These are phyloP conservation scores for Willowsia nigromaculata DNA, from an alignment of 2,888 invertebrate species.

Conservation along the genomic window DNA sequence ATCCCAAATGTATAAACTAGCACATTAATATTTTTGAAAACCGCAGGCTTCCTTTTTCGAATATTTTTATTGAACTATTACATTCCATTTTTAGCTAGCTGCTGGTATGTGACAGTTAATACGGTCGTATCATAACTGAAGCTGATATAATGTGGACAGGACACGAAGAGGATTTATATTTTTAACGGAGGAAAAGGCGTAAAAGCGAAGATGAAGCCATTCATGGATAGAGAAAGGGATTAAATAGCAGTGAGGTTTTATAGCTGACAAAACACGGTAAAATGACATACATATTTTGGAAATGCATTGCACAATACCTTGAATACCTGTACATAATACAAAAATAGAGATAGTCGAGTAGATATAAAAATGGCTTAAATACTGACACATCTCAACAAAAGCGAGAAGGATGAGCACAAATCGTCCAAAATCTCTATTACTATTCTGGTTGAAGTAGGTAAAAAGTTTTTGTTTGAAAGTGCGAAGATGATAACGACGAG, in stretches of 20 bases:
- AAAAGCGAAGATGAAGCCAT: conserved; percentile 32
- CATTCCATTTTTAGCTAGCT: conserved; percentile 11
- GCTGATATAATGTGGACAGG: neutral
- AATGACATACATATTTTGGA: conserved; percentile 6
- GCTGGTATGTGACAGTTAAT: neutral
- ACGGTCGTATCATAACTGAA: neutral
- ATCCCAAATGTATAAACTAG: neutral
- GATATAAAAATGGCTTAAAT: neutral
- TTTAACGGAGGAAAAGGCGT: neutral
- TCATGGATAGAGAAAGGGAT: conserved; percentile 11
- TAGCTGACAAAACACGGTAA: conserved; percentile 20
- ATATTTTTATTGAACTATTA: neutral
- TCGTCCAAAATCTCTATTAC: neutral
- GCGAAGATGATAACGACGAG: conserved; percentile 6
- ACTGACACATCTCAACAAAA: neutral
- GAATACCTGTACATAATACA: neutral
- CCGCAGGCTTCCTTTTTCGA: conserved; percentile 18
- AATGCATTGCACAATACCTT: neutral
- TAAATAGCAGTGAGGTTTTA: conserved; percentile 26
- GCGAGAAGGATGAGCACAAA: neutral
- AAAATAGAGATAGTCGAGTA: too few relatives aligned
- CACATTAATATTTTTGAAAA: neutral
- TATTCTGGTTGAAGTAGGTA: neutral
- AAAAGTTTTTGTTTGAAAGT: neutral
- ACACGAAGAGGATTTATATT: neutral